phyloP scores from a whole-genome alignment of 2,113 vertebrate species.

The Euleptes europaea region DNA sequence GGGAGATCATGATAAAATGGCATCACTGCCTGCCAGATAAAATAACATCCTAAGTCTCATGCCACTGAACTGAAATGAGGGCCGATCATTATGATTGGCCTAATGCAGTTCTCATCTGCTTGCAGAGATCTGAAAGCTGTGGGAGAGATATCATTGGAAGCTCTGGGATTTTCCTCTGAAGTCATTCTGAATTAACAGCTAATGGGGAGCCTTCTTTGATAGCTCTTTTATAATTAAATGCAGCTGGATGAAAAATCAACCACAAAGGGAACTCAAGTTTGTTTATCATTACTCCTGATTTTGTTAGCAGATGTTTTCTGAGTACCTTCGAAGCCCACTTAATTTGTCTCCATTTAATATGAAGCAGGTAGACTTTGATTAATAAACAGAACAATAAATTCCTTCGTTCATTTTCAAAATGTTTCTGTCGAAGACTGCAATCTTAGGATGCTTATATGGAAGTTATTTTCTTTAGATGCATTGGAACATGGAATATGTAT shows the following conservation, averaged over 20 bases:
- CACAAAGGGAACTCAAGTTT: slow-evolving; percentile 83
- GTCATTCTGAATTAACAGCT: slow-evolving; percentile 82
- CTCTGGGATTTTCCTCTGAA: slow-evolving; percentile 83
- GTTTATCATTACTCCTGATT: slow-evolving; percentile 83
- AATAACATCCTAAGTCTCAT: neutral
- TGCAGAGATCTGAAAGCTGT: slow-evolving; percentile 73
- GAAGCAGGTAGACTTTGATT: slow-evolving; percentile 83
- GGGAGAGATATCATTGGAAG: slow-evolving; percentile 75
- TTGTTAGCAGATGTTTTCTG: slow-evolving; percentile 82
- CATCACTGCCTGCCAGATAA: neutral
- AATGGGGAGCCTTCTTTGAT: slow-evolving; percentile 85
- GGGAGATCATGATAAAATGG: neutral
- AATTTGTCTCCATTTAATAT: slow-evolving; percentile 76
- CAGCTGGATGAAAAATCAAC: slow-evolving; percentile 82
- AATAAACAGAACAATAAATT: slow-evolving; percentile 77
- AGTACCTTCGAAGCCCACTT: slow-evolving; percentile 78
- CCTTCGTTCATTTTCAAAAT: slow-evolving; percentile 76
- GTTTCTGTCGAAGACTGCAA: slow-evolving; percentile 64
- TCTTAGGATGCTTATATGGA: neutral
- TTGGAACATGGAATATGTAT: neutral
- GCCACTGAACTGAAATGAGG: slow-evolving; percentile 39
- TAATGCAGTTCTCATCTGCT: slow-evolving; percentile 62
- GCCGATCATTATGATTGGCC: slow-evolving; percentile 57
- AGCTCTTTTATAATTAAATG: slow-evolving; percentile 83
- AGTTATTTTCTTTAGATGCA: neutral